Evolutionary conservation across 2,888 invertebrate species (phyloP).

Genomic region (Spialia ferax): DNA sequence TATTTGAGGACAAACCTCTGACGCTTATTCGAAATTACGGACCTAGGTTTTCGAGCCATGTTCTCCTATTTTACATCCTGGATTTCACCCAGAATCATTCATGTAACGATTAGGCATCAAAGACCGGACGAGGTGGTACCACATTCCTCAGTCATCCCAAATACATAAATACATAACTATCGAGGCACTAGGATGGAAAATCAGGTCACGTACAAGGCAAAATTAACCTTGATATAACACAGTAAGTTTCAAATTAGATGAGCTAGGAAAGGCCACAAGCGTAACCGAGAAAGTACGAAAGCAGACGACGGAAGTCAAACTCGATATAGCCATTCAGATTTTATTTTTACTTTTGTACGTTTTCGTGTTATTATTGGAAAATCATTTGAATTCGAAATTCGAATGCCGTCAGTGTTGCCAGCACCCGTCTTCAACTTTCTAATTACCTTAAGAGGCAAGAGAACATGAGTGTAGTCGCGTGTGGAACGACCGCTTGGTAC

Average conservation of each 20-base stretch:
- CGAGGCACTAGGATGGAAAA: conserved; percentile 37
- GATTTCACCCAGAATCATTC: conserved; percentile 30
- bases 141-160: conserved; percentile 60
- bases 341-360: conserved; percentile 16
- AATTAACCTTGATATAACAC: background rate
- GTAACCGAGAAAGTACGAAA: conserved; percentile 34
- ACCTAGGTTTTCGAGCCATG: background rate
- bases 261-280: conserved; percentile 6
- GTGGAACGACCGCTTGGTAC: background rate
- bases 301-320: conserved; percentile 25
- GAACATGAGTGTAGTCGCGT: background rate
- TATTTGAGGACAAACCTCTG: no score
- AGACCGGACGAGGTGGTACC: conserved; percentile 49
- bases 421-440: conserved; percentile 9
- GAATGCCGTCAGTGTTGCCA: no score
- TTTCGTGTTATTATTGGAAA: conserved; percentile 12
- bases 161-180: conserved; percentile 61
- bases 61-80: background rate
- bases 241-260: conserved; percentile 9
- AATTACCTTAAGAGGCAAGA: conserved; percentile 7
- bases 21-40: no score
- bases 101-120: conserved; percentile 24
- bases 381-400: conserved; percentile 3
- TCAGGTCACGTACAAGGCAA: background rate
- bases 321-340: conserved; percentile 22